phyloP scores from a whole-genome alignment of 1,140 invertebrate species.

The Cheumatopsyche charites region DNA sequence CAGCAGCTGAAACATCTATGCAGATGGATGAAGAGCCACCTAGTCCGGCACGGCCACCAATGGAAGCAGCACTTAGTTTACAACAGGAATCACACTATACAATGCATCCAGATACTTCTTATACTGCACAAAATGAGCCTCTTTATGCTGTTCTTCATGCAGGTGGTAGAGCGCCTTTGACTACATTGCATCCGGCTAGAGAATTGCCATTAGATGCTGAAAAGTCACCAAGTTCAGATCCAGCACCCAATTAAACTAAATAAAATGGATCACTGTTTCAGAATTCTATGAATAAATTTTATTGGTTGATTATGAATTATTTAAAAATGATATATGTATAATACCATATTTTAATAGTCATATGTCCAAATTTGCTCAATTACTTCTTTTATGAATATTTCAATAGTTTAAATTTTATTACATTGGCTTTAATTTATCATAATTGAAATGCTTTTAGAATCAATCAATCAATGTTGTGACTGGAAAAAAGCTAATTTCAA shows the following conservation, averaged over 20 bases:
- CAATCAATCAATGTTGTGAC: neutral
- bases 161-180: conserved; percentile 23
- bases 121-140: conserved; percentile 27
- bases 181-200: conserved; percentile 40
- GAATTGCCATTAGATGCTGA: conserved; percentile 47
- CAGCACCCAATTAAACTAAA: conserved; percentile 33
- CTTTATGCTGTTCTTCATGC: conserved; percentile 46
- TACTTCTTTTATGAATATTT: neutral
- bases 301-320: neutral
- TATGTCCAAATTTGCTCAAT: conserved; percentile 9
- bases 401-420: neutral
- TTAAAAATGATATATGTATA: conserved; percentile 7
- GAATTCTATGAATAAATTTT: neutral
- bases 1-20: conserved; percentile 79
- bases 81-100: conserved; percentile 35
- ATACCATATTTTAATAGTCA: too few species aligned
- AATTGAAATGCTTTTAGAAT: neutral
- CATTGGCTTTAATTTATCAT: neutral
- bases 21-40: conserved; percentile 69
- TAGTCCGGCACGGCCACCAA: conserved; percentile 46
- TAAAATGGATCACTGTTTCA: too few species aligned
- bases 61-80: conserved; percentile 21
- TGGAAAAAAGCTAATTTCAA: neutral
- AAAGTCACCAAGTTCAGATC: conserved; percentile 33
- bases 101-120: conserved; percentile 23